Percentiles rank a stretch among this genome's conserved stretches.
phyloP scores from a whole-genome alignment of 2,113 vertebrate genomes.

The Anas platyrhynchos region DNA sequence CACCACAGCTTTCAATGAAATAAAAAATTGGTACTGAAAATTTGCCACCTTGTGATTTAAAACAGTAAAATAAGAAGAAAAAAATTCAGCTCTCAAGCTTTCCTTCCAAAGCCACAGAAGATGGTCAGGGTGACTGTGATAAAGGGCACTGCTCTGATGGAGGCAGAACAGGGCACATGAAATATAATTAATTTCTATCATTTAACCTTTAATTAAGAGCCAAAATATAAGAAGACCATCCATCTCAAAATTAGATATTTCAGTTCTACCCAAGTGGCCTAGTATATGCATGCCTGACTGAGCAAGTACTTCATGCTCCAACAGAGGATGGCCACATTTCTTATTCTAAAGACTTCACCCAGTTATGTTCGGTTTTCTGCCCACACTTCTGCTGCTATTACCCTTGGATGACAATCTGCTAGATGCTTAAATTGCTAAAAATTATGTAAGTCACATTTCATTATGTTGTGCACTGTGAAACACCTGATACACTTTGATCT shows the following conservation, averaged over 20 bases:
- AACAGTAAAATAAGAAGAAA: background rate
- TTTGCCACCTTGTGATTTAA: background rate
- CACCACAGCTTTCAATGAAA: background rate
- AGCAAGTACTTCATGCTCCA: background rate
- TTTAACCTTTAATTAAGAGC: background rate
- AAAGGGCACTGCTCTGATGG: background rate
- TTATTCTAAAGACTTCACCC: background rate
- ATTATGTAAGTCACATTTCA: conserved; percentile 7
- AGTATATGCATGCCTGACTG: fast-evolving
- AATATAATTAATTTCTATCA: background rate
- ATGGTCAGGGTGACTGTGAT: fast-evolving
- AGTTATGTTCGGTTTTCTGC: background rate
- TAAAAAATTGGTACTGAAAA: background rate
- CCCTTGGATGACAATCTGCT: background rate
- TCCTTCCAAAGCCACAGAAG: background rate
- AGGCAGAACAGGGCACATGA: background rate
- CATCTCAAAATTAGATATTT: background rate
- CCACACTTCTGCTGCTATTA: background rate
- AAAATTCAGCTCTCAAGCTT: background rate
- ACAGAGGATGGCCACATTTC: background rate
- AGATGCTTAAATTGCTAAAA: conserved; percentile 4
- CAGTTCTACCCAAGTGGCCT: background rate
- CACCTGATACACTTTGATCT: background rate
- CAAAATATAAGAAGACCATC: background rate
- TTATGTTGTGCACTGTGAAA: background rate